Percentiles rank a stretch among this genome's conserved stretches.
These are phyloP conservation scores for Mongoloraphidia duomilia DNA, from an alignment of 2,888 invertebrate species.

Conservation along the genomic window DNA sequence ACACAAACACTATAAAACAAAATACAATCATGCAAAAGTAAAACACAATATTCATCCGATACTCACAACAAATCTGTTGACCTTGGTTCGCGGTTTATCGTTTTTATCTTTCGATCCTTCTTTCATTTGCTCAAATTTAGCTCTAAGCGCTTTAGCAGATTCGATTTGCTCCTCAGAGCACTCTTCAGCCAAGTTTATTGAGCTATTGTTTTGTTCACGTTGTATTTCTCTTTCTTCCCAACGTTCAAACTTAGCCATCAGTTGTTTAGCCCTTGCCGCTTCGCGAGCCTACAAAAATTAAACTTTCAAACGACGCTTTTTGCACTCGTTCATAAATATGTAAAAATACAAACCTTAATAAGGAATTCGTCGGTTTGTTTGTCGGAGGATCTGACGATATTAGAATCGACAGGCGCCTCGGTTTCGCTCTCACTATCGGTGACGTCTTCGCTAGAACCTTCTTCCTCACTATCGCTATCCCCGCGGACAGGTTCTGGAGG, in stretches of 20 bases:
- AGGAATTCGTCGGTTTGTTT: constrained; percentile 49
- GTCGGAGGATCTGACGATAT: constrained; percentile 17
- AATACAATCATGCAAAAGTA: background rate
- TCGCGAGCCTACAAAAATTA: constrained; percentile 43
- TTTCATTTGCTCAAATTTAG: constrained; percentile 77
- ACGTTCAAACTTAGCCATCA: constrained; percentile 77
- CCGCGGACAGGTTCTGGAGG: constrained; percentile 50
- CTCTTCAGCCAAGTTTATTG: constrained; percentile 30
- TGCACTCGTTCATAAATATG: background rate
- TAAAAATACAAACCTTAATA: constrained; percentile 35
- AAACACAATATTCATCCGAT: background rate
- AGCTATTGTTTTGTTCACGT: constrained; percentile 35
- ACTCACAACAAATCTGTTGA: constrained; percentile 88
- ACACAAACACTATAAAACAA: constrained; percentile 2
- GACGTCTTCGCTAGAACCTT: constrained; percentile 28
- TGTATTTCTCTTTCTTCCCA: constrained; percentile 61
- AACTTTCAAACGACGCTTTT: background rate
- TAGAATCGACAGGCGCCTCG: background rate
- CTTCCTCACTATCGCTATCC: constrained; percentile 27
- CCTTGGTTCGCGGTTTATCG: constrained; percentile 48
- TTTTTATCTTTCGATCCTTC: constrained; percentile 35
- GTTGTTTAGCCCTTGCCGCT: constrained; percentile 66
- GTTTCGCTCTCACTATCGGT: constrained; percentile 31
- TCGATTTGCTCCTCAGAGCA: constrained; percentile 61
- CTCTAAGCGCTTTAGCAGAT: constrained; percentile 72